Evolutionary conservation across 1,140 invertebrate species (phyloP), one percentile per base, ranked within the genome.

Genomic region (Watersipora subatra): DNA sequence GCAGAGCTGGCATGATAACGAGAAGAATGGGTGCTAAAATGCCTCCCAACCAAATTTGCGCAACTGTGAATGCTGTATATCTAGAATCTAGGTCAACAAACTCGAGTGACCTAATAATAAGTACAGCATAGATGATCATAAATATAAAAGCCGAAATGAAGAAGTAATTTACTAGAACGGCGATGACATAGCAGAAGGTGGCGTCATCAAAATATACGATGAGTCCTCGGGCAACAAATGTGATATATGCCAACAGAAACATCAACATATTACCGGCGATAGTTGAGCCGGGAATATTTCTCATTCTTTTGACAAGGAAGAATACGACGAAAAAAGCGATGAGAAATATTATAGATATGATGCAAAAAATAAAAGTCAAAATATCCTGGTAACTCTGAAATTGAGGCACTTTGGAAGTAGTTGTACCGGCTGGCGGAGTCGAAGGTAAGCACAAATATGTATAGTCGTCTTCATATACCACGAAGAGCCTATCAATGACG

Each of bases 61-160:
- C 85, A 27, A 76, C 62, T n/a, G 69, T 73, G 61, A 61, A 66
- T 24, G 63, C 62, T 19, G 66, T 61, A 24, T 63, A 67, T 0
- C 61, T 57, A 17, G 46, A 28, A 15, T 62, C 72, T 2, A 67
- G 70, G 58, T 68, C 66, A 17, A 69, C 57, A 30, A 70, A 71
- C 28, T 65, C 66, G 22, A 66, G 67, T 7, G 72, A 69, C 74
- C 83, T 82, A 1, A 91, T 93, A 27, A 80, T 75, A 75, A 81
- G 85, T 2, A 85, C 80, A 68, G 85, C 84, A 70, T 82, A 83
- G 0, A 84, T 79, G 71, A 85, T 80, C 0, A 82, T 77, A 56
- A 82, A 80, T 81, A 84, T 84, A 70, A 85, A 85, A 0, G 84
- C 77, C 0, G 80, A 74, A 63, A 85, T 73, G 70, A 84, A 84